Conservation (phyloP, 1,140 invertebrate genomes). For the Papilio polytes region DNA sequence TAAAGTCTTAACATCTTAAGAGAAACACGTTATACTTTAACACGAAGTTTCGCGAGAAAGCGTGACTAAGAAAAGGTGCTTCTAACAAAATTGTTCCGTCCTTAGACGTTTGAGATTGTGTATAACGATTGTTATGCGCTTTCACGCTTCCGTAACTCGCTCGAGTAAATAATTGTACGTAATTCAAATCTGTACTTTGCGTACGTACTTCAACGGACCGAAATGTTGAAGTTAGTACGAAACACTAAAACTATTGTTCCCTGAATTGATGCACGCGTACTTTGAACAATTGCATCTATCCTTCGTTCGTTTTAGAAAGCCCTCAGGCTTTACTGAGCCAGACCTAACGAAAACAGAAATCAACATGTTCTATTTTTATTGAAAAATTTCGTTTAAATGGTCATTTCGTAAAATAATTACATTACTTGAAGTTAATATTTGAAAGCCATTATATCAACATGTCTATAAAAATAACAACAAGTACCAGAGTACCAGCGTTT, state of each 20-base stretch:
- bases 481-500: background rate
- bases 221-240: background rate
- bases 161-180: constrained; percentile 22
- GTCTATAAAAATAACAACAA: background rate
- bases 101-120: background rate
- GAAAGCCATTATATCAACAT: background rate
- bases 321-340: background rate
- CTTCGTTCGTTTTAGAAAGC: background rate
- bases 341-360: background rate
- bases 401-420: no score
- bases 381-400: background rate
- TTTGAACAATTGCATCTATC: background rate
- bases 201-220: background rate
- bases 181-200: background rate
- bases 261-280: background rate
- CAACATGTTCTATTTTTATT: background rate
- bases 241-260: background rate
- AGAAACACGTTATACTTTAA: background rate
- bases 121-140: constrained; percentile 6
- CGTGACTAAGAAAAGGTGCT: constrained; percentile 4
- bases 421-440: background rate
- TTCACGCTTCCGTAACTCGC: constrained; percentile 2
- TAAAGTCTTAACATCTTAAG: background rate
- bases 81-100: constrained; percentile 21
- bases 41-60: background rate